phyloP scores from a whole-genome alignment of 2,888 invertebrate genomes.

The Catocala sponsa region DNA sequence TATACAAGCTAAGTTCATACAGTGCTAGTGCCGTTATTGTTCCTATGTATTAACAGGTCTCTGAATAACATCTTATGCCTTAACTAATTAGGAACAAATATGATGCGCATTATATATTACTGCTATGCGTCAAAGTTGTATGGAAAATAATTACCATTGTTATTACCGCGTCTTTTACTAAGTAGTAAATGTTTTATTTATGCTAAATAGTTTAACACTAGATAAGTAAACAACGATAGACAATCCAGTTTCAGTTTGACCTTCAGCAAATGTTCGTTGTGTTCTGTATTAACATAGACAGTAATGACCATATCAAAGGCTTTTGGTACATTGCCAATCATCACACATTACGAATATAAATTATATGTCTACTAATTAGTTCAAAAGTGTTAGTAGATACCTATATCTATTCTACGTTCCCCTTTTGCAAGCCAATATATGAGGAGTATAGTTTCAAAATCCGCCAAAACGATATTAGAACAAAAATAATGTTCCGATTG shows the following conservation, averaged over 20 bases:
- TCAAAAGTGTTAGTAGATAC: not conserved
- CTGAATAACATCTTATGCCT: no score
- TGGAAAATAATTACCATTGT: no score
- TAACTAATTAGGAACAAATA: no score
- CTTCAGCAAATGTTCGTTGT: not conserved
- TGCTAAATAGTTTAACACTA: not conserved
- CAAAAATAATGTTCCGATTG: no score
- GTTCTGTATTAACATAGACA: no score
- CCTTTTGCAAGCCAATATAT: not conserved
- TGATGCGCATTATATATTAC: no score
- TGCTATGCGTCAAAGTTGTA: no score
- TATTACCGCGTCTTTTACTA: not conserved
- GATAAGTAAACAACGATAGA: not conserved
- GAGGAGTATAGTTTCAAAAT: no score
- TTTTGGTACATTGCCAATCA: slow-evolving; percentile 14
- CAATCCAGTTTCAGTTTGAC: not conserved
- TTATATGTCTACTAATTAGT: slow-evolving; percentile 11
- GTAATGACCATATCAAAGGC: not conserved
- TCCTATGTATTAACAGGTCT: no score
- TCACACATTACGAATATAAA: slow-evolving; percentile 6
- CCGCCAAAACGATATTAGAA: no score
- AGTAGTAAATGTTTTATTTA: not conserved
- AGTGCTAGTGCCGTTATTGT: no score
- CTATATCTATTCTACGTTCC: not conserved
- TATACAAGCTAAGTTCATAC: no score